Conservation (phyloP, 1,140 invertebrate species). For the Cataglyphis hispanica region DNA sequence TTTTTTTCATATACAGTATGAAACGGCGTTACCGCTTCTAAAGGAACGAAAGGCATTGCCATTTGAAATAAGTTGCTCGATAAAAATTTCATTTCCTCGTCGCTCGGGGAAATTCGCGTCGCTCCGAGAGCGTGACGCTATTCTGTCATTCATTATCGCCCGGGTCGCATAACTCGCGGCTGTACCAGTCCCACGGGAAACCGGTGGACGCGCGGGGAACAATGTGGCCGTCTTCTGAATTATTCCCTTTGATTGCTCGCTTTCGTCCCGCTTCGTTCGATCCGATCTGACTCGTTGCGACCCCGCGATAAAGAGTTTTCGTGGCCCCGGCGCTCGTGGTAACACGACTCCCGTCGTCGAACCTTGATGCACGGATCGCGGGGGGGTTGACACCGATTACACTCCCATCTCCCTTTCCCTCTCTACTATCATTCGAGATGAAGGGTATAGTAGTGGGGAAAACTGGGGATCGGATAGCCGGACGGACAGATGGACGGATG, state of each 20-base stretch:
- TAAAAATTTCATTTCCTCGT: slow-evolving; percentile 56
- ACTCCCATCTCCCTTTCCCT: slow-evolving; percentile 27
- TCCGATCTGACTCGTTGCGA: slow-evolving; percentile 55
- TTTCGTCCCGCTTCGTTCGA: slow-evolving; percentile 81
- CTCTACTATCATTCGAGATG: slow-evolving; percentile 28
- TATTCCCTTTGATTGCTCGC: slow-evolving; percentile 86
- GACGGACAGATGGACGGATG: slow-evolving; percentile 54
- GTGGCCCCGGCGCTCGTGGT: slow-evolving; percentile 36
- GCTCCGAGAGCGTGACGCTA: slow-evolving; percentile 65
- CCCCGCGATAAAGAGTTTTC: slow-evolving; percentile 69
- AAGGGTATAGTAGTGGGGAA: slow-evolving; percentile 1
- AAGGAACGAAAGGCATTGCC: slow-evolving; percentile 12
- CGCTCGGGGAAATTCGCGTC: slow-evolving; percentile 63
- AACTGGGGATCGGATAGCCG: slow-evolving; percentile 40
- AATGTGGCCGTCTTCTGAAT: slow-evolving; percentile 84
- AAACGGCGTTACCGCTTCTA: not conserved
- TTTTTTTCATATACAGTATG: no score
- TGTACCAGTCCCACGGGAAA: slow-evolving; percentile 73
- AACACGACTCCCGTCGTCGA: slow-evolving; percentile 59
- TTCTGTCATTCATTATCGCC: slow-evolving; percentile 73
- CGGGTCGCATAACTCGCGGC: slow-evolving; percentile 70
- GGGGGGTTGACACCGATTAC: slow-evolving; percentile 57
- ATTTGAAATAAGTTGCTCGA: slow-evolving; percentile 50
- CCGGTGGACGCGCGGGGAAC: slow-evolving; percentile 75
- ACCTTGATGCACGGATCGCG: slow-evolving; percentile 57